Base-by-base conservation (phyloP, 2,113 vertebrate genomes). In the Pachycephala philippinensis region DNA sequence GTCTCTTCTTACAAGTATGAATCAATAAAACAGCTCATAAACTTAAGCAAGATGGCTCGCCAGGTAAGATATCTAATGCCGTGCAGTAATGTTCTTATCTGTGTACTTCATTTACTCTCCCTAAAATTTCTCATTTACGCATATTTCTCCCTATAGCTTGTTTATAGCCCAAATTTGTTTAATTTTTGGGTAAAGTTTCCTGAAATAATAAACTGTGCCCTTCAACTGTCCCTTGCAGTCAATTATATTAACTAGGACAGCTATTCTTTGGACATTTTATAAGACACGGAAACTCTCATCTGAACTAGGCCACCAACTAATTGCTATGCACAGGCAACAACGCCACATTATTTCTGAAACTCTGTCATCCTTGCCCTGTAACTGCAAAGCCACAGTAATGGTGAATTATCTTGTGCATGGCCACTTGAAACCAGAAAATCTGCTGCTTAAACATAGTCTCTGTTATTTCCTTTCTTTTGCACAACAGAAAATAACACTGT, bases 291-390 rank as follows among this genome's bases (percentile, higher is more conserved):
- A 89, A 90, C 90, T 63, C 63, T 84, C 68, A 59, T 93, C 95
- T 66, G 95, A 97, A 96, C 71, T 96, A 96, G 96, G 96, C 72
- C 95, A 97, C 91, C 87, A 93, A 90, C 86, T 97, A 95, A 97
- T 96, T 97, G 96, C 86, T 97, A 93, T 95, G 83, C 91, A 81
- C 24, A 66, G 56, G 83, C 80, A 95, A 97, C 95, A 97, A 96
- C 68, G 0, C 89, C 52, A 89, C 95, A 96, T 96, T 97, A 95
- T 95, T 89, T 92, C 89, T 95, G 79, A 93, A 77, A 84, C 69
- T 35, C 78, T 70, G 80, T 95, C 86, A 95, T 90, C 78, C 74
- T 59, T 89, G 64, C 71, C 47, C 72, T 71, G 71, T 69, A 81
- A 90, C 39, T 68, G 86, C 50, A 91, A 87, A 82, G 82, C 44